A percentile compares a stretch with the other conserved stretches of the same genome.
Conservation (phyloP, 2,888 invertebrate species). For the Microplitis manilae region DNA sequence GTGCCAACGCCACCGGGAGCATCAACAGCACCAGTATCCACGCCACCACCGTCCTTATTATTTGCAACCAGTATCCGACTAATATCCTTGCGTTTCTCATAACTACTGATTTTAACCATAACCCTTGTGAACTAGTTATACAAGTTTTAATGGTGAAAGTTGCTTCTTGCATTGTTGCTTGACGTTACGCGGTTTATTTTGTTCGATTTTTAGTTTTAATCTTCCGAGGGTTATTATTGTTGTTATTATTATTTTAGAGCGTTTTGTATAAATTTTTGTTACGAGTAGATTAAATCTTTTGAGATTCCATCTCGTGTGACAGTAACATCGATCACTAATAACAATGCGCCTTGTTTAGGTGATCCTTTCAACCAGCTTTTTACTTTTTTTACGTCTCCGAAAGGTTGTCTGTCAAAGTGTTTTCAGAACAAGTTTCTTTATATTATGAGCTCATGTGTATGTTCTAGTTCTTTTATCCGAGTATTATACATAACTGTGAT, state of each 20-base stretch:
- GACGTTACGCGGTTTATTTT: neutral
- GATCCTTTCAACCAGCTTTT: neutral
- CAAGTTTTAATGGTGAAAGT: conserved; percentile 1
- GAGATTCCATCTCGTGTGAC: neutral
- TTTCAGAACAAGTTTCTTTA: conserved; percentile 1
- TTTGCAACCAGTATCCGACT: conserved; percentile 22
- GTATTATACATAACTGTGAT: neutral
- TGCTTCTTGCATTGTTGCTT: conserved; percentile 4
- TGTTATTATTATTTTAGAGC: neutral
- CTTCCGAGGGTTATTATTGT: neutral
- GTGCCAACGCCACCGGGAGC: conserved; percentile 25
- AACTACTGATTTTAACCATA: conserved; percentile 5
- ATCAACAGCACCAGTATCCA: conserved; percentile 13
- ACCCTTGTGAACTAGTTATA: conserved; percentile 5
- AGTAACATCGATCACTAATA: conserved; percentile 1
- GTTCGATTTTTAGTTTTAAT: neutral
- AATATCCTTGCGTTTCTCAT: conserved; percentile 10
- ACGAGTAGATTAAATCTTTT: neutral
- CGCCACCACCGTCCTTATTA: conserved; percentile 29
- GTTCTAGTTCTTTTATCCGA: neutral
- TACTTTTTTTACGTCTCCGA: neutral
- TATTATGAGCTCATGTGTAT: neutral
- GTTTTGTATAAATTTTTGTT: neutral
- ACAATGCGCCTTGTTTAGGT: neutral
- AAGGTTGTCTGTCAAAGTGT: conserved; percentile 1